Evolutionary conservation across 2,888 invertebrate species (phyloP).

Genomic region (Tipula vernalis): DNA sequence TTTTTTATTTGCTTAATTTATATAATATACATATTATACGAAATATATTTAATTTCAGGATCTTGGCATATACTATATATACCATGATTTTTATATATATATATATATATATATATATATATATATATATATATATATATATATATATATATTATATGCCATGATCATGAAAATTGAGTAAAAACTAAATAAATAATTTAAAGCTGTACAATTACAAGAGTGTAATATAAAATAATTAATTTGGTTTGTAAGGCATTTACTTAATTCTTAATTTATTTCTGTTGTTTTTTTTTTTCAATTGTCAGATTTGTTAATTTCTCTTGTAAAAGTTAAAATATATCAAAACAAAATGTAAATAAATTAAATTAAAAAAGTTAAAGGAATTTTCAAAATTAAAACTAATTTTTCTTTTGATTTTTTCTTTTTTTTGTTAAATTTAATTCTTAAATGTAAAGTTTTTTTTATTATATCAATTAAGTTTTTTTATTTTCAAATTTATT

Average conservation of each 20-base stretch:
- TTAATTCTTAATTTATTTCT: neutral
- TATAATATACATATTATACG: neutral
- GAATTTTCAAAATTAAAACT: neutral
- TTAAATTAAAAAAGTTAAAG: neutral
- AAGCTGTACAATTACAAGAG: neutral
- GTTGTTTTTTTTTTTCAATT: neutral
- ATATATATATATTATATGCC: neutral
- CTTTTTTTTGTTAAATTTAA: neutral
- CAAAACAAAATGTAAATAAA: neutral
- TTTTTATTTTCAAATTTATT: neutral
- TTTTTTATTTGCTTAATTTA: neutral
- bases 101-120: too few relatives aligned
- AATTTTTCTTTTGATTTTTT: neutral
- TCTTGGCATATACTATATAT: neutral
- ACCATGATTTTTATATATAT: neutral
- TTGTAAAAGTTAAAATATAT: neutral
- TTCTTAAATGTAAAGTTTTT: constrained; percentile 5
- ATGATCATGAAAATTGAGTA: neutral
- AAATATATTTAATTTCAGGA: neutral
- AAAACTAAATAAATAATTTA: neutral
- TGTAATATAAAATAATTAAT: neutral
- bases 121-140: too few relatives aligned
- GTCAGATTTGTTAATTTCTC: neutral
- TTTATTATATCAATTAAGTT: constrained; percentile 7
- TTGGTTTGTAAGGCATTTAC: neutral